Evolutionary conservation across 2,797 vertebrate species (phyloP), one percentile per base, ranked within the genome.

Genomic region (Enteromius argenteus): DNA sequence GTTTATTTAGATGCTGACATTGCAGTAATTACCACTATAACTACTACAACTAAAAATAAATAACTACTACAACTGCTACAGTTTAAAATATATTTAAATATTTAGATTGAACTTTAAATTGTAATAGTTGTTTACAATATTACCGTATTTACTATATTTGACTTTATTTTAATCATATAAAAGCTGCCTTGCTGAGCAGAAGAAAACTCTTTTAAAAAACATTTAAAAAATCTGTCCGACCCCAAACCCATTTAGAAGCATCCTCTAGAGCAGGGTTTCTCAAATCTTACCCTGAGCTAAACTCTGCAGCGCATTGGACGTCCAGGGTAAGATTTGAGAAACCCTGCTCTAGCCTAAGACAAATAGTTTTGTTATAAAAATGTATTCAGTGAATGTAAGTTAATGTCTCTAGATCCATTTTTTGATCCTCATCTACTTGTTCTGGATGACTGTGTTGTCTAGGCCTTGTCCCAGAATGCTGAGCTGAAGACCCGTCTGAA

Each of bases 381-480:
- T 19, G 0, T 5, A 19, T n/a, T 51, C 5, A 5, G 5, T 19
- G 17, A 51, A 51, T 51, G 5, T 19, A 51, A 5, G 49, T 51
- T 51, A 51, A 49, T 49, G 46, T 49, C 46, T 49, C 39, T 39
- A 39, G 39, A 39, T 39, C 42, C 11, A 13, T 23, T 51, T 21
- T 35, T 2, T 14, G 0, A 56, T 11, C 10, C 11, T 46, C 39
- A 44, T 46, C 17, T 46, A 27, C 23, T 19, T 78, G 53, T 64
- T 44, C 7, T 56, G 53, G 4, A 17, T 46, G 14, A 27, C 56
- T 69, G 27, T 85, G 27, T 72, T 60, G 81, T 90, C 93, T 86
- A 99, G 98, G 97, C 97, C 85, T 92, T 99, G 93, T 97, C 97
- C 93, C 98, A 99, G 95, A 99, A 99, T 86, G 95, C 96, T 91